Base-by-base conservation (phyloP, 1,140 invertebrate genomes). In the Hetaerina americana region DNA sequence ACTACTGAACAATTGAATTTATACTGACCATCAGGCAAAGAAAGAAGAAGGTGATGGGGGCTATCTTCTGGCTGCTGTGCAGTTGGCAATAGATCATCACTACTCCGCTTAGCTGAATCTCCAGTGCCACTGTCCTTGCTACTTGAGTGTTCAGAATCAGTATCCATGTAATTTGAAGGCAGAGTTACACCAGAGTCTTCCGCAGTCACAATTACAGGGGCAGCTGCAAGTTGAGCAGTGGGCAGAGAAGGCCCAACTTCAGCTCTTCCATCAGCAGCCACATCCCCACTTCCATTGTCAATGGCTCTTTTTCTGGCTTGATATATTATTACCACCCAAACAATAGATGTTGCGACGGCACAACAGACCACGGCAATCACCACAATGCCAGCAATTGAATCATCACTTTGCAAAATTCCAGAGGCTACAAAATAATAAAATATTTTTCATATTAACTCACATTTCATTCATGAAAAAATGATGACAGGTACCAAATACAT, bases 271-370 rank as follows among this genome's bases (percentile, higher is more conserved):
- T 57, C 40, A 5, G 40, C 10, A 5, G 40, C 10, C 68, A 70
- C 66, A 26, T 67, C 49, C 68, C 71, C 29, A 27, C 68, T n/a
- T 40, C 66, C 29, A 74, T 69, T 26, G 40, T 49, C 57, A 28
- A 69, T 73, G 76, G 87, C 82, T 18, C 86, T 84, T 79, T 87
- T 87, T 69, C 90, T 81, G 0, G 92, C 93, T 76, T 94, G 90
- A 79, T 96, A 95, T 76, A 96, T 95, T 72, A 96, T 91, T 5
- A 94, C 88, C 12, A 95, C 92, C 94, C 94, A 97, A 27, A 96
- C 87, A 12, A 95, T 85, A 0, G 94, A 96, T 3, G 93, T 96
- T 5, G 89, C 87, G 22, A 97, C 91, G 29, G 94, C 90, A 79
- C 94, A 95, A 79, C 92, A 92, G 26, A 95, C 92, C 0, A 95